These are phyloP conservation scores for Dicyrtoma fusca DNA, from an alignment of 2,888 invertebrate genomes.

Conservation along the genomic window DNA sequence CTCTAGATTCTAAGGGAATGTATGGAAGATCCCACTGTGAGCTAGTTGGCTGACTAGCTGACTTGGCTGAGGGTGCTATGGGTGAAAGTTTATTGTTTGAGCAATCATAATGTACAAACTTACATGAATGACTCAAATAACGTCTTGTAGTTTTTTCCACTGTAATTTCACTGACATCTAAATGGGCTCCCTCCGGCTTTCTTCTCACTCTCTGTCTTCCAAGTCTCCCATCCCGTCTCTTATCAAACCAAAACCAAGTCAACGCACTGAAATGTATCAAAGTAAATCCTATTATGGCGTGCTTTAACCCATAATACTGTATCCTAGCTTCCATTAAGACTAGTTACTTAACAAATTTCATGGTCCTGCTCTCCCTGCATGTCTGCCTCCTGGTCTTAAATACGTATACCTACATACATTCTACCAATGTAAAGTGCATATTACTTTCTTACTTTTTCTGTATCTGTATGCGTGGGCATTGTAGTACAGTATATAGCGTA, in stretches of 20 bases:
- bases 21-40: too few relatives aligned
- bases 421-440: too few relatives aligned
- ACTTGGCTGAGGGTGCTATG: too few relatives aligned
- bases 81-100: too few relatives aligned
- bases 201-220: slow-evolving; percentile 16
- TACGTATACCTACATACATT: too few relatives aligned
- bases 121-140: neutral
- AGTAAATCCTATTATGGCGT: slow-evolving; percentile 15
- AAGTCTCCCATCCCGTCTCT: neutral
- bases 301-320: slow-evolving; percentile 14
- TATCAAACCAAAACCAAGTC: slow-evolving; percentile 7
- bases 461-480: too few relatives aligned
- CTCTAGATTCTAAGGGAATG: too few relatives aligned
- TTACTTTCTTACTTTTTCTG: too few relatives aligned
- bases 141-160: slow-evolving; percentile 10
- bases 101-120: too few relatives aligned
- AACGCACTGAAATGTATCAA: slow-evolving; percentile 15
- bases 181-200: slow-evolving; percentile 18
- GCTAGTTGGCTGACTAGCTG: too few relatives aligned
- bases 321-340: slow-evolving; percentile 11
- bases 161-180: slow-evolving; percentile 14
- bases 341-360: slow-evolving; percentile 13
- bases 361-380: slow-evolving; percentile 2
- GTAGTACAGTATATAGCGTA: too few relatives aligned
- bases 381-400: too few relatives aligned